Base-by-base conservation (phyloP, 2,113 vertebrate genomes). In the Lasiurus cinereus region DNA sequence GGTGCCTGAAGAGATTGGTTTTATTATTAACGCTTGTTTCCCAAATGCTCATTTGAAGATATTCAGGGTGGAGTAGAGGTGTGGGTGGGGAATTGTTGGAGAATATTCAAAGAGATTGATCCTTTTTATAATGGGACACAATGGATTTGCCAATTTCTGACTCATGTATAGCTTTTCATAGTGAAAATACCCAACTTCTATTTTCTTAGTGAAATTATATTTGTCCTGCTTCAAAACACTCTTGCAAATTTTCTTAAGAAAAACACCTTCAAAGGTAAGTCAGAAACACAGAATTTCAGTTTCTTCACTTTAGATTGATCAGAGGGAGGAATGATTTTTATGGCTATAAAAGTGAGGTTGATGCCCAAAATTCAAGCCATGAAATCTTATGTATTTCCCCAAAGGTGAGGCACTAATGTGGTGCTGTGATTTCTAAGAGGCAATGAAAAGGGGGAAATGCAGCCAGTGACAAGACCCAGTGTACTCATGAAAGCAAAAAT, bases 161-260 rank as follows among this genome's bases (percentile, higher is more conserved):
- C 39, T 95, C 54, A 66, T 31, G 39, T 59, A 31, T 4, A 77
- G 31, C 27, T 88, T 95, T 94, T 89, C 67, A 69, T 50, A 67
- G 79, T 48, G 15, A 31, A 92, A 79, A 56, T 90, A 90, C 27
- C 43, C 46, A 85, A 67, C 88, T 88, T 93, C 78, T 88, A 85
- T 95, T 96, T 96, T 96, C 72, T 82, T 74, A 84, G 72, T 93
- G 88, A 90, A 92, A 96, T 97, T 94, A 95, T 93, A 93, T 93
- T 94, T 97, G 90, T 89, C 90, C 86, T 93, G 86, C 82, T 95
- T 96, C 74, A 93, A 97, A 91, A 96, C 85, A 94, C 48, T 80
- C 19, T 91, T 94, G 64, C 12, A 95, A 69, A 77, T 89, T 92
- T 83, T 90, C 76, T 89, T 73, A 78, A 93, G 48, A 46, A 46